Evolutionary conservation across 1,140 invertebrate species (phyloP).

Genomic region (Coelopa frigida): DNA sequence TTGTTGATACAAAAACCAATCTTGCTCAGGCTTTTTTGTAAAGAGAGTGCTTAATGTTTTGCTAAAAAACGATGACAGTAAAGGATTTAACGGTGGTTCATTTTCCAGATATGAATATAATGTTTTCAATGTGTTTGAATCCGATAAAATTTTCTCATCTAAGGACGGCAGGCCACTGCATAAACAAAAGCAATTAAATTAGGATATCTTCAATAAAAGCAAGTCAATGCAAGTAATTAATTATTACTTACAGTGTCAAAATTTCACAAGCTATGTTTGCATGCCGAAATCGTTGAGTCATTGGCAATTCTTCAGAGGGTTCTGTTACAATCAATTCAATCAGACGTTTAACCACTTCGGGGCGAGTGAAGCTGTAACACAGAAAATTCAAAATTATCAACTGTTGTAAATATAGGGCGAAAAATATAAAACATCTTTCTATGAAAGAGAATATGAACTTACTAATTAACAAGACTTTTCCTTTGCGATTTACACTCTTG

Average conservation of each 20-base stretch:
- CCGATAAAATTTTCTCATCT: constrained; percentile 75
- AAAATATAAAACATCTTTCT: background rate
- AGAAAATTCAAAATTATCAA: constrained; percentile 1
- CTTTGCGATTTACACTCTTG: constrained; percentile 93
- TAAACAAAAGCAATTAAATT: background rate
- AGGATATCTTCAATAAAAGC: background rate
- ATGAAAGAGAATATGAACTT: constrained; percentile 48
- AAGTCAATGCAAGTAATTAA: constrained; percentile 5
- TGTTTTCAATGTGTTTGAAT: constrained; percentile 68
- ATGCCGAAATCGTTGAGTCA: constrained; percentile 78
- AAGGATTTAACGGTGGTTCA: constrained; percentile 81
- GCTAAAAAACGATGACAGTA: constrained; percentile 92
- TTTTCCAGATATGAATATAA: constrained; percentile 84
- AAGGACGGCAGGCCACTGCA: constrained; percentile 69
- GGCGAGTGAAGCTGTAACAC: constrained; percentile 67
- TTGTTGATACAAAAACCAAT: constrained; percentile 87
- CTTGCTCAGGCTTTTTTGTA: constrained; percentile 63
- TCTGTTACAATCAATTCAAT: constrained; percentile 80
- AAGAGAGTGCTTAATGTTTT: constrained; percentile 86
- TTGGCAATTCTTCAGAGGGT: constrained; percentile 67
- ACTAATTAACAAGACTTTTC: constrained; percentile 87
- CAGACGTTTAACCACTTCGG: constrained; percentile 77
- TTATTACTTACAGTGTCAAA: constrained; percentile 54
- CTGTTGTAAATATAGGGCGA: background rate
- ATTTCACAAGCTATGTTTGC: constrained; percentile 91